Evolutionary conservation across 2,797 vertebrate genomes (phyloP).

Genomic region (Microctenopoma stevenorrisi): DNA sequence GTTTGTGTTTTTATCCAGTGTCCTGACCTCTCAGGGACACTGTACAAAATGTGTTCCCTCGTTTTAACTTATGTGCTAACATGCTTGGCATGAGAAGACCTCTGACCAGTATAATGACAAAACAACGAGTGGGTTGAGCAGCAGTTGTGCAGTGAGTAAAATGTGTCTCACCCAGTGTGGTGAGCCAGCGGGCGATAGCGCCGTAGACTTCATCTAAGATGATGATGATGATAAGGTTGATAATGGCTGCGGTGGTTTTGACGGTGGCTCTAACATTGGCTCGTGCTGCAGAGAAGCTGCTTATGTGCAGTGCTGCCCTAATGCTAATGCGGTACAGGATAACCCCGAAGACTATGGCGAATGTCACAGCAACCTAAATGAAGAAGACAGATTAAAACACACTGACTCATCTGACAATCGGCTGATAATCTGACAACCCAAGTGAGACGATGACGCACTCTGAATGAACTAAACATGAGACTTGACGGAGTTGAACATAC

Average conservation of each 20-base stretch:
- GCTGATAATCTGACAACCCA: neutral
- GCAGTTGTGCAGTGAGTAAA: neutral
- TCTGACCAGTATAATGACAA: neutral
- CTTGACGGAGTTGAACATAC: neutral
- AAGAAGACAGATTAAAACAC: neutral
- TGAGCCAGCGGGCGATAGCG: conserved; percentile 92
- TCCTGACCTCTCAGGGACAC: no score
- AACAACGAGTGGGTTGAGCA: neutral
- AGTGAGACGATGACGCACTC: neutral
- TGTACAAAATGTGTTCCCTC: no score
- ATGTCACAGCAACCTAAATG: conserved; percentile 88
- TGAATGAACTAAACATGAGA: neutral
- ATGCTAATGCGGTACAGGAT: conserved; percentile 96
- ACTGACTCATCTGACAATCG: neutral
- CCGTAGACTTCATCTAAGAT: conserved; percentile 95
- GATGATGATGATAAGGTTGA: conserved; percentile 97
- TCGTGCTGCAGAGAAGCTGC: conserved; percentile 84
- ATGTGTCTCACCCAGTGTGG: conserved; percentile 84
- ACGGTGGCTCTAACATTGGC: conserved; percentile 93
- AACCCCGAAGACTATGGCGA: conserved; percentile 94
- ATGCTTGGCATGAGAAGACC: neutral
- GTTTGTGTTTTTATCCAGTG: no score
- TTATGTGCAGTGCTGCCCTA: conserved; percentile 91
- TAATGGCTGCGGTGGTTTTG: conserved; percentile 93
- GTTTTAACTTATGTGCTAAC: no score